Conservation (phyloP, 2,888 invertebrate genomes). For the Campopleginae sp. region DNA sequence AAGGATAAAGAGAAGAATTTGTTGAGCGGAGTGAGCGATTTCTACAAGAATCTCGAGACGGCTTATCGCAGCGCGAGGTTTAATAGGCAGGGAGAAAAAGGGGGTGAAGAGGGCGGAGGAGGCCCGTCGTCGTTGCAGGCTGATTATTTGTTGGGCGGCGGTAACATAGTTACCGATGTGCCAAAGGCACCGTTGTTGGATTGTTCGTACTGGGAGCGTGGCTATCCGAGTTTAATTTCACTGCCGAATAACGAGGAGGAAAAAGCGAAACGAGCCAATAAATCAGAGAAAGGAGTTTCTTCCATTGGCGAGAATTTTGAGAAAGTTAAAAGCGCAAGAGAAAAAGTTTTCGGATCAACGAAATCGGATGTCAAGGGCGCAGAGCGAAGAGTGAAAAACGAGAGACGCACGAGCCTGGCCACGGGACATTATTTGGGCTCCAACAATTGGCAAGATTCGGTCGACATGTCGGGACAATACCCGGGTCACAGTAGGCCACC, state of each 20-base stretch:
- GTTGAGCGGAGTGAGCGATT: conserved; percentile 55
- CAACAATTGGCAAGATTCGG: conserved; percentile 74
- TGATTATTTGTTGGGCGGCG: conserved; percentile 13
- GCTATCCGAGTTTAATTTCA: conserved; percentile 29
- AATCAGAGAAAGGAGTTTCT: neutral
- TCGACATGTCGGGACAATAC: conserved; percentile 81
- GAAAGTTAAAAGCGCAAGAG: neutral
- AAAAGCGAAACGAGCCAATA: neutral
- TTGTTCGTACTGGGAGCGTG: conserved; percentile 48
- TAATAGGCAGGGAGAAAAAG: conserved; percentile 8
- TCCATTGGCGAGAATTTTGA: conserved; percentile 11
- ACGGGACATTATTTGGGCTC: conserved; percentile 53
- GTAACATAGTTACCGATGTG: conserved; percentile 11
- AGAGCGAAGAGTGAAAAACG: conserved; percentile 49
- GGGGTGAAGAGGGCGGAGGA: neutral
- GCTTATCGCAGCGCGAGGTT: conserved; percentile 43
- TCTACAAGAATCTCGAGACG: conserved; percentile 61
- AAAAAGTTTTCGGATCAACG: neutral
- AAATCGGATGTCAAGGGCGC: conserved; percentile 62
- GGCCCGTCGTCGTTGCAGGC: neutral
- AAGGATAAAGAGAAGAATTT: conserved; percentile 60
- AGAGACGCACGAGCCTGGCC: conserved; percentile 53
- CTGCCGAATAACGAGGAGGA: conserved; percentile 53
- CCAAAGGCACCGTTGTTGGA: conserved; percentile 35
- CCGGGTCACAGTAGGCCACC: conserved; percentile 82